phyloP scores from a whole-genome alignment of 2,888 invertebrate genomes.

The Rhingia rostrata region DNA sequence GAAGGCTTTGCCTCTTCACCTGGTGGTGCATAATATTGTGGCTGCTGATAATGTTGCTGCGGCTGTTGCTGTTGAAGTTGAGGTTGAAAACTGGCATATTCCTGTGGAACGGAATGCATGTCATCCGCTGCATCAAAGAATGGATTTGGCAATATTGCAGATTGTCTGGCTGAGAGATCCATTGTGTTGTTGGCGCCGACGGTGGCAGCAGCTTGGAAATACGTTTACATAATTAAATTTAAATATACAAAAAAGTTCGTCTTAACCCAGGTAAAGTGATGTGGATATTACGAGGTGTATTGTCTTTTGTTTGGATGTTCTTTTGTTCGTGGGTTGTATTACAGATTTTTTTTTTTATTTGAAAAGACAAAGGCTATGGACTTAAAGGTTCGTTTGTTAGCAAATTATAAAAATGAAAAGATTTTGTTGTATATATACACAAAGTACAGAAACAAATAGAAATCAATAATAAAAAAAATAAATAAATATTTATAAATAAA shows the following conservation, averaged over 20 bases:
- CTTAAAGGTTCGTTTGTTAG: conserved; percentile 32
- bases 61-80: conserved; percentile 71
- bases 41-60: conserved; percentile 75
- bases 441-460: conserved; percentile 11
- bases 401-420: conserved; percentile 49
- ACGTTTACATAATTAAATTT: conserved; percentile 53
- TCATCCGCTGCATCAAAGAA: conserved; percentile 80
- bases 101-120: conserved; percentile 47
- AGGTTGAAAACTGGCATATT: conserved; percentile 63
- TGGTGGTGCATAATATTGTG: conserved; percentile 71
- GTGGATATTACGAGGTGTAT: conserved; percentile 62
- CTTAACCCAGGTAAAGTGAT: conserved; percentile 28
- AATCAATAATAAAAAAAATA: conserved; percentile 14
- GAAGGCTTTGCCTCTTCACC: conserved; percentile 71
- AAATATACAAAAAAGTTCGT: conserved; percentile 34
- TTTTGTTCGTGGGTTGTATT: conserved; percentile 51
- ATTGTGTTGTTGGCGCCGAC: conserved; percentile 57
- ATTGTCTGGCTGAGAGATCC: conserved; percentile 63
- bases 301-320: conserved; percentile 46
- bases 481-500: conserved; percentile 35
- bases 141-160: conserved; percentile 81
- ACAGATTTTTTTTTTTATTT: conserved; percentile 13
- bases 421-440: conserved; percentile 20
- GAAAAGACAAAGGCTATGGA: conserved; percentile 38
- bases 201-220: conserved; percentile 66